Percentiles rank a stretch among this genome's conserved stretches.
Conservation (phyloP, 2,888 invertebrate species). For the Dione juno region DNA sequence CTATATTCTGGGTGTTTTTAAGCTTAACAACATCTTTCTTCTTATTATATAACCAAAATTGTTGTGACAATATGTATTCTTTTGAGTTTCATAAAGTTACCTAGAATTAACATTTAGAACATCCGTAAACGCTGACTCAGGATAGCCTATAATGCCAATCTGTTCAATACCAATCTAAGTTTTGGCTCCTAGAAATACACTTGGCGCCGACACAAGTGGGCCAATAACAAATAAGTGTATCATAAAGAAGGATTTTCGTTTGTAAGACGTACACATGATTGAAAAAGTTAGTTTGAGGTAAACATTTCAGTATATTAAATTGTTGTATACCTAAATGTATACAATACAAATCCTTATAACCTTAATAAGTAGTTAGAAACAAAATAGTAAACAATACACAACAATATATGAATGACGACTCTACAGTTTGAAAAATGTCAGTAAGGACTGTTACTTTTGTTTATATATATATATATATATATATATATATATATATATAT, state of each 20-base stretch:
- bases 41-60: too few relatives aligned
- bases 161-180: slow-evolving; percentile 53
- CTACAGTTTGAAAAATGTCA: too few relatives aligned
- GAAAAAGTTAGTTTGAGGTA: slow-evolving; percentile 4
- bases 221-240: slow-evolving; percentile 64
- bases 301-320: neutral
- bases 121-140: slow-evolving; percentile 31
- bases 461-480: too few relatives aligned
- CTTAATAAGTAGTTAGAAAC: too few relatives aligned
- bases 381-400: too few relatives aligned
- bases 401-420: too few relatives aligned
- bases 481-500: too few relatives aligned
- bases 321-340: too few relatives aligned
- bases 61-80: neutral
- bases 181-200: slow-evolving; percentile 54
- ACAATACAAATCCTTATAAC: too few relatives aligned
- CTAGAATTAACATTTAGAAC: neutral
- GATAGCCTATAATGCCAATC: slow-evolving; percentile 30
- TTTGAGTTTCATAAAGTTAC: neutral
- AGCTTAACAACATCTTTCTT: too few relatives aligned
- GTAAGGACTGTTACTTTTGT: too few relatives aligned
- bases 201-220: slow-evolving; percentile 72
- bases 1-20: too few relatives aligned
- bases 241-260: slow-evolving; percentile 65
- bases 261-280: slow-evolving; percentile 51